These are phyloP conservation scores for Vimba vimba DNA, from an alignment of 2,113 vertebrate genomes.

Conservation along the genomic window DNA sequence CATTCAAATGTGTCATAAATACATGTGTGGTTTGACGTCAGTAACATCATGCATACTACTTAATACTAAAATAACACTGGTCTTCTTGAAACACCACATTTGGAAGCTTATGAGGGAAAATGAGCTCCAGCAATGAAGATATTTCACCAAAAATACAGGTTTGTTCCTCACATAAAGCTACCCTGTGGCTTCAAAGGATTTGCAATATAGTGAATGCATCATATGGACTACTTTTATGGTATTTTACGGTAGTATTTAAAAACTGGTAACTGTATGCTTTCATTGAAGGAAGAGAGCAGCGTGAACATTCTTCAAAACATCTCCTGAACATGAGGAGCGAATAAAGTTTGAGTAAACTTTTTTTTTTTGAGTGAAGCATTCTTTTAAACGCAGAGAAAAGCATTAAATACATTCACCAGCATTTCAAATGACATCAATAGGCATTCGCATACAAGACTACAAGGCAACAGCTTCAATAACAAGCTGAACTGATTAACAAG, in stretches of 20 bases:
- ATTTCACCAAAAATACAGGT: not conserved
- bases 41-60: no score
- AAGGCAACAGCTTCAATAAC: not conserved
- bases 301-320: not conserved
- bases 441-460: not conserved
- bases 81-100: no score
- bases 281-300: not conserved
- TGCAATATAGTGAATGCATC: not conserved
- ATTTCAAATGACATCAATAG: not conserved
- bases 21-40: no score
- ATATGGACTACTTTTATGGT: not conserved
- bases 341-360: not conserved
- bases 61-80: no score
- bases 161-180: not conserved
- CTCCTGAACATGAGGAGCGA: not conserved
- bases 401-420: not conserved
- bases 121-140: no score
- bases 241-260: not conserved
- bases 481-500: not conserved
- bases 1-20: no score
- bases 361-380: not conserved
- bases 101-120: no score
- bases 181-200: not conserved
- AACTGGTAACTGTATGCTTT: not conserved
- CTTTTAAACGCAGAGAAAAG: not conserved